Base-by-base conservation (phyloP, 2,888 invertebrate species). In the Brenthis daphne region DNA sequence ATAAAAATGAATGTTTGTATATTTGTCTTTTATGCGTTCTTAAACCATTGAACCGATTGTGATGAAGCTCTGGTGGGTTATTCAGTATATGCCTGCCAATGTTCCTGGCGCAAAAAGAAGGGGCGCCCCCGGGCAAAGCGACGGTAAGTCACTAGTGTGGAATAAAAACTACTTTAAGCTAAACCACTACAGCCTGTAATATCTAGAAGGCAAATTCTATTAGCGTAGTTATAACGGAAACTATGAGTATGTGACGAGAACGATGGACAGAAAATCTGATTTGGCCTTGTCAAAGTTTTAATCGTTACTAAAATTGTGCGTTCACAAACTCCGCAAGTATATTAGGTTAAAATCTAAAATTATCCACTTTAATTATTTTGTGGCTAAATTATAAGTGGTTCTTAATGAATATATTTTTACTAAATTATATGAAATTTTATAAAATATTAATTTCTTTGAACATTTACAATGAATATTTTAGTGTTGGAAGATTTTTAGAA, bases 201-300 rank as follows among this genome's bases (percentile, higher is more conserved):
- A 6, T 16, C 16, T 8, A 8, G 16, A 48, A 24, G 11, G 24
- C 47, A 24, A 48, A 58, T 58, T 48, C 8, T 58, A 48, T 58
- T 58, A 58, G 24, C 24, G 48, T 24, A 58, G 48, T 58, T 58
- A 13, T 11, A 58, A 14, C 29, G 24, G 16, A n/a, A 58, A 58
- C 58, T 48, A 47, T 47, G 57, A 48, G 37, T 5, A 13, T 47
- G 47, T 47, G 47, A 47, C 47, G 12, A 47, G 47, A 20, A 43
- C 37, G 20, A 47, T 58, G 14, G n/a, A 48, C 29, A 43, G n/a
- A 29, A 48, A 11, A 20, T 48, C 48, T 58, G 24, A 48, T 58
- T 58, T 58, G 24, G 58, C 24, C 29, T n/a, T 58, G 24, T 48
- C 48, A 48, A 58, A 58, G 48, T 47, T 29, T 48, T 14, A 14